Evolutionary conservation across 2,888 invertebrate genomes (phyloP).

Genomic region (Eledona agricola): DNA sequence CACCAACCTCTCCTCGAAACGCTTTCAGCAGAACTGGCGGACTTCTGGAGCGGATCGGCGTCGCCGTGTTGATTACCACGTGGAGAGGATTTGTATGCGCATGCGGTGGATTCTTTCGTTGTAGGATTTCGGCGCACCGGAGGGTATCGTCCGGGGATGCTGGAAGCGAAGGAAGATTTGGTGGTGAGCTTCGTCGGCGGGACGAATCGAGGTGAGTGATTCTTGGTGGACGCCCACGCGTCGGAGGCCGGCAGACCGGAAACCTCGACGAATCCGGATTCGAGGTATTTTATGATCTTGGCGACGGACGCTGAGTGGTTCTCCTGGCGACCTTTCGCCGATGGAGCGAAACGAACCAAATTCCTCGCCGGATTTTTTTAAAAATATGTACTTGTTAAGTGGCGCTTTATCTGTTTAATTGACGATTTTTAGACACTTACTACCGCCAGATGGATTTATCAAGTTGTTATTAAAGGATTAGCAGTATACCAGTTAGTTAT

Average conservation of each 20-base stretch:
- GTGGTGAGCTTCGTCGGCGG: constrained; percentile 4
- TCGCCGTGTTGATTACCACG: constrained; percentile 44
- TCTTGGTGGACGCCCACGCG: constrained; percentile 16
- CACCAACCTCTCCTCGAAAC: constrained; percentile 40
- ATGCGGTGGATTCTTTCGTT: constrained; percentile 29
- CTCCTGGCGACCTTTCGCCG: too few relatives aligned
- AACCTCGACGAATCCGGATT: constrained; percentile 23
- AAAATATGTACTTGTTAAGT: not conserved
- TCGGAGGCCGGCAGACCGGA: constrained; percentile 26
- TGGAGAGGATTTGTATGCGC: constrained; percentile 43
- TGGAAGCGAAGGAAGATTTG: constrained; percentile 5
- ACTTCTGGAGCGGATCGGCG: constrained; percentile 36
- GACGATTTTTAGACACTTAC: too few relatives aligned
- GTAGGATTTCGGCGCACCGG: constrained; percentile 41
- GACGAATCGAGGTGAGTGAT: constrained; percentile 17
- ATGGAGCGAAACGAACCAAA: too few relatives aligned
- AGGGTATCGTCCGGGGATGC: constrained; percentile 9
- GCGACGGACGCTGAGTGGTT: constrained; percentile 2
- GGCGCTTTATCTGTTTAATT: too few relatives aligned
- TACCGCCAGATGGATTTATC: too few relatives aligned
- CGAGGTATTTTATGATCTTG: constrained; percentile 9
- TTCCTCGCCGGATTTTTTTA: constrained; percentile 1
- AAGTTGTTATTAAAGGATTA: too few relatives aligned
- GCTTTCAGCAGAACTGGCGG: constrained; percentile 45
- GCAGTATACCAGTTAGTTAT: too few relatives aligned